phyloP scores from a whole-genome alignment of 2,797 vertebrate species.

The Squalus acanthias region DNA sequence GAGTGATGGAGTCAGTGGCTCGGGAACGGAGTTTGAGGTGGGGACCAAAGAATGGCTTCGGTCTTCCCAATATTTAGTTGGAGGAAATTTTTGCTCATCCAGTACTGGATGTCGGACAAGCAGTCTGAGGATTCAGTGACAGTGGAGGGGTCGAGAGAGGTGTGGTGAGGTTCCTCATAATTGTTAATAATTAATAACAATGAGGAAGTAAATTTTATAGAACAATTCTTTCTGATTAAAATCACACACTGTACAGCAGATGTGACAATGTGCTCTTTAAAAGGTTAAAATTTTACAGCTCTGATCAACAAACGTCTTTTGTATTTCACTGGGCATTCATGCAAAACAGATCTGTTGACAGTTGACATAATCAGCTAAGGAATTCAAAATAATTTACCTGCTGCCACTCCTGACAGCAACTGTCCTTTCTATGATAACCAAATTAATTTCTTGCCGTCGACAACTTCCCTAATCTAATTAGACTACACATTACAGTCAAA shows the following conservation, averaged over 20 bases:
- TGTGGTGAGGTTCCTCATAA: background rate
- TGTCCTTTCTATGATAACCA: slow-evolving; percentile 5
- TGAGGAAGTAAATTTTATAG: background rate
- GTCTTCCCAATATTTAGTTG: too few species aligned
- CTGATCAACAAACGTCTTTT: background rate
- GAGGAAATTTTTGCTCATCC: too few species aligned
- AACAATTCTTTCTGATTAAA: background rate
- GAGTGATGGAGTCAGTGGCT: too few species aligned
- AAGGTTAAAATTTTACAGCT: background rate
- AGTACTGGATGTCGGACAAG: too few species aligned
- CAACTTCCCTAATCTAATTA: slow-evolving; percentile 27
- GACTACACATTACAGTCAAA: background rate
- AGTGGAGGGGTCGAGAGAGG: too few species aligned
- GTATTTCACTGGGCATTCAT: background rate
- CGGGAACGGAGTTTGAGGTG: too few species aligned
- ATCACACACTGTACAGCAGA: background rate
- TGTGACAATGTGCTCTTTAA: background rate
- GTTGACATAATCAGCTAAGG: background rate
- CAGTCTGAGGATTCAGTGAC: background rate
- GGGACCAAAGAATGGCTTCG: too few species aligned
- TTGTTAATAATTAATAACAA: background rate
- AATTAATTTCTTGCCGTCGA: background rate
- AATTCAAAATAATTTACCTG: slow-evolving; percentile 17
- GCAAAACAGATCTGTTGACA: background rate
- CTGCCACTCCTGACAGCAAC: slow-evolving; percentile 3